Evolutionary conservation across 2,888 invertebrate genomes (phyloP).

Genomic region (Ennomos fuscantarius): DNA sequence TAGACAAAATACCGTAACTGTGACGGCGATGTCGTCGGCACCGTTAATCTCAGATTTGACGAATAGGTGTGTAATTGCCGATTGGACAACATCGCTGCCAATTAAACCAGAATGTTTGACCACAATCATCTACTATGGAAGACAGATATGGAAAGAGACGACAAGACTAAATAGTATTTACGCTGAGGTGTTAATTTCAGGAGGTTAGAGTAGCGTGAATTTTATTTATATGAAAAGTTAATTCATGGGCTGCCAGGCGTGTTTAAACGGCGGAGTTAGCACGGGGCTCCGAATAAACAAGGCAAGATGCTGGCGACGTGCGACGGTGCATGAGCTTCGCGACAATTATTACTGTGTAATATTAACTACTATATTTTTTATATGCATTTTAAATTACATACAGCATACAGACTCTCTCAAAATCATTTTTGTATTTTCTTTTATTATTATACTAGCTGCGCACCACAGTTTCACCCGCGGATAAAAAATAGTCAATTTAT

Average conservation of each 20-base stretch:
- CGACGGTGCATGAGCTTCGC: background rate
- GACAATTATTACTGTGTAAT: constrained; percentile 1
- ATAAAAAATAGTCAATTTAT: no score
- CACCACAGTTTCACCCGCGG: no score
- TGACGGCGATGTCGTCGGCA: constrained; percentile 39
- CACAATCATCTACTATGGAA: constrained; percentile 59
- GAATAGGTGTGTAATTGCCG: constrained; percentile 55
- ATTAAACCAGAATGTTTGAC: constrained; percentile 50
- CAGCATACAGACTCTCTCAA: no score
- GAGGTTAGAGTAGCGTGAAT: constrained; percentile 85
- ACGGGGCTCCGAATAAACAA: constrained; percentile 80
- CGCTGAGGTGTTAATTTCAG: constrained; percentile 84
- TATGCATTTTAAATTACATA: no score
- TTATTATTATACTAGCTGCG: no score
- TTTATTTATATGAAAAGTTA: constrained; percentile 86
- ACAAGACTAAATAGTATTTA: constrained; percentile 80
- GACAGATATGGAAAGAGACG: constrained; percentile 69
- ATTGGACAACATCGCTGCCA: constrained; percentile 43
- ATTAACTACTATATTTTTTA: no score
- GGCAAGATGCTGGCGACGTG: constrained; percentile 33
- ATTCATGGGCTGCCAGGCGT: constrained; percentile 81
- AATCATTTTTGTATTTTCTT: no score
- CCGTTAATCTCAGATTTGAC: constrained; percentile 46
- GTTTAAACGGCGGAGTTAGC: constrained; percentile 84
- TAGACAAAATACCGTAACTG: constrained; percentile 40